Base-by-base conservation (phyloP, 2,888 invertebrate species). In the Coremacera marginata region DNA sequence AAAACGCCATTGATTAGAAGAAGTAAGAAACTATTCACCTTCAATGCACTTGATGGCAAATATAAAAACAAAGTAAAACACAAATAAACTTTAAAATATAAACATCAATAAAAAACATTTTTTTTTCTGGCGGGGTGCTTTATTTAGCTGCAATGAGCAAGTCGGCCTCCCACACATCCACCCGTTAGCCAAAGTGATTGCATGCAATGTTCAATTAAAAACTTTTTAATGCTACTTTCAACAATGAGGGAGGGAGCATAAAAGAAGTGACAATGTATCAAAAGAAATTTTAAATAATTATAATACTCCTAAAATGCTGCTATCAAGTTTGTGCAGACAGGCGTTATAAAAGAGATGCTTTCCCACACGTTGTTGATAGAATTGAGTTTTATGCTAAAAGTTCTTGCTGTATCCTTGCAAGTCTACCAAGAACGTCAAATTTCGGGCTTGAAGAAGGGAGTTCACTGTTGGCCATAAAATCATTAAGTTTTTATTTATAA, bases 141-240 rank as follows among this genome's bases (percentile, higher is more conserved):
- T 67, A 19, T 57, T 57, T 51, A 19, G 5, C 51, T 7, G 31
- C 74, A 16, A 3, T 4, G 3, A 27, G 5, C 14, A 67, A 27
- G 22, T 16, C 3, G 25, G 19, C 44, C 22, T 62, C 19, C 5
- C 49, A 11, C 16, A 51, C 2, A 3, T 1, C 51, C 44, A 5
- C 25, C 44, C 44, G 84, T 84, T 84, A 84, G 65, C 78, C 78
- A 82, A 82, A 83, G 81, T 81, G 80, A 71, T 79, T 75, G 65
- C 80, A 82, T 82, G 81, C 80, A 82, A 83, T 81, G 83, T 85
- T 85, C 85, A 85, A 85, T 85, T 86, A 85, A 85, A n/a, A 84
- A 83, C 22, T 55, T 55, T 55, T 55, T 55, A 55, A 19, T 55
- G 7, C 22, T 19, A 22, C 22, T 55, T 55, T 19, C 19, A 16